Conservation (phyloP, 2,888 invertebrate species). For the Nomada goodeniana region DNA sequence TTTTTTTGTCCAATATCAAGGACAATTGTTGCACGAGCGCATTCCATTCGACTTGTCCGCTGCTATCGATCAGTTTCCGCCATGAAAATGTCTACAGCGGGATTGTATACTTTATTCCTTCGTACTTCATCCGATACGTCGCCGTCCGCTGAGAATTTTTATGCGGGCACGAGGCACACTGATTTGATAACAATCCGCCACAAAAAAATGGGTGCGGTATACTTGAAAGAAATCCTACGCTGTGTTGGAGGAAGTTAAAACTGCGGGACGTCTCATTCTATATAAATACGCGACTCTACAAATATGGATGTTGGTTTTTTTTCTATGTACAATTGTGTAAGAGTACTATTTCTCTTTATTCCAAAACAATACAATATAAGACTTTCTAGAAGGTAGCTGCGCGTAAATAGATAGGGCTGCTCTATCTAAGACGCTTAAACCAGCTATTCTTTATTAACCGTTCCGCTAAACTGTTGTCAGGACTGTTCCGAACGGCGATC, state of each 20-base stretch:
- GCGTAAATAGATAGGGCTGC: no score
- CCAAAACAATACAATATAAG: no score
- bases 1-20: background rate
- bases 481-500: no score
- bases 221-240: background rate
- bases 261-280: background rate
- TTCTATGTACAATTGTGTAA: background rate
- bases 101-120: constrained; percentile 22
- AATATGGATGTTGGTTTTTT: background rate
- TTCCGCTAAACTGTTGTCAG: no score
- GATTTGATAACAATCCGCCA: constrained; percentile 11
- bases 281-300: background rate
- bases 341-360: no score
- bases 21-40: background rate
- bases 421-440: no score
- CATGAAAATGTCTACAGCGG: constrained; percentile 35
- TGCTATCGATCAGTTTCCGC: constrained; percentile 27
- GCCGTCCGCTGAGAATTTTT: constrained; percentile 30
- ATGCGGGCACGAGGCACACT: constrained; percentile 9
- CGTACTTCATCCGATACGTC: constrained; percentile 26
- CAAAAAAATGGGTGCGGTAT: background rate
- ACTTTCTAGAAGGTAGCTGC: no score
- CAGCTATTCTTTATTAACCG: no score
- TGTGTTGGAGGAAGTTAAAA: background rate
- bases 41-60: constrained; percentile 26